phyloP scores from a whole-genome alignment of 2,797 vertebrate genomes.

The Cyprinodon diabolis region DNA sequence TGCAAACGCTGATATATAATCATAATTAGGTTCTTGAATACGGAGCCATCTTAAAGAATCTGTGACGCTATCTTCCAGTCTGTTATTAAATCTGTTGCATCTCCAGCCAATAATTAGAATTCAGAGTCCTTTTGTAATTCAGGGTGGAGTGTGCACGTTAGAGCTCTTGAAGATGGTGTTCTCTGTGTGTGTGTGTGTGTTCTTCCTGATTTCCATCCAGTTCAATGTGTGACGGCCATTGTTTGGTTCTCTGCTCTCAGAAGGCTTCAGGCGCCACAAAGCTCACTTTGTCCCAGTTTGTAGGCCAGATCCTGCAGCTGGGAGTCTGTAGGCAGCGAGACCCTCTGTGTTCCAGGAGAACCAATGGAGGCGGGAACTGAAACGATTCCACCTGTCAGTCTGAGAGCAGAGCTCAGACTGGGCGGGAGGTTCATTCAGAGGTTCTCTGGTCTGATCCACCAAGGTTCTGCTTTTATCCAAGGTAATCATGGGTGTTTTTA shows the following conservation, averaged over 20 bases:
- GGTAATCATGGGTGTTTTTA: no score
- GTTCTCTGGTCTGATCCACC: not conserved
- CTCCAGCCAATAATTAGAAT: not conserved
- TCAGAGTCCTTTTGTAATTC: slow-evolving; percentile 19
- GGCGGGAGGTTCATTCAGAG: not conserved
- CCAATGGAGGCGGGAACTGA: slow-evolving; percentile 19
- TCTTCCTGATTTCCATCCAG: slow-evolving; percentile 70
- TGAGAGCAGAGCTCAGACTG: not conserved
- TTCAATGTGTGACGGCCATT: slow-evolving; percentile 61
- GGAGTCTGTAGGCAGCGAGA: slow-evolving; percentile 31
- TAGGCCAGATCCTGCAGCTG: slow-evolving; percentile 64
- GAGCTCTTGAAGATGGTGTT: slow-evolving; percentile 10
- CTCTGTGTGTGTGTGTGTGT: slow-evolving; percentile 4
- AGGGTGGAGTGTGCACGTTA: slow-evolving; percentile 26
- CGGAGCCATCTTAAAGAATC: not conserved
- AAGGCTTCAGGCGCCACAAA: slow-evolving; percentile 63
- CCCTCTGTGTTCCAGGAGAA: slow-evolving; percentile 20
- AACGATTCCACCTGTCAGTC: not conserved
- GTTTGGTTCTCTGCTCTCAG: slow-evolving; percentile 54
- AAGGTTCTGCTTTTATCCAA: not conserved
- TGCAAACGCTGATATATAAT: not conserved
- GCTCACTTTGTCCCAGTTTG: slow-evolving; percentile 72
- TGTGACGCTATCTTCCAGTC: not conserved
- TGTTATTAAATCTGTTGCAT: not conserved
- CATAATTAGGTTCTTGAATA: no score